Evolutionary conservation across 2,113 vertebrate species (phyloP), one percentile per base, ranked within the genome.

Genomic region (Hypomesus transpacificus): DNA sequence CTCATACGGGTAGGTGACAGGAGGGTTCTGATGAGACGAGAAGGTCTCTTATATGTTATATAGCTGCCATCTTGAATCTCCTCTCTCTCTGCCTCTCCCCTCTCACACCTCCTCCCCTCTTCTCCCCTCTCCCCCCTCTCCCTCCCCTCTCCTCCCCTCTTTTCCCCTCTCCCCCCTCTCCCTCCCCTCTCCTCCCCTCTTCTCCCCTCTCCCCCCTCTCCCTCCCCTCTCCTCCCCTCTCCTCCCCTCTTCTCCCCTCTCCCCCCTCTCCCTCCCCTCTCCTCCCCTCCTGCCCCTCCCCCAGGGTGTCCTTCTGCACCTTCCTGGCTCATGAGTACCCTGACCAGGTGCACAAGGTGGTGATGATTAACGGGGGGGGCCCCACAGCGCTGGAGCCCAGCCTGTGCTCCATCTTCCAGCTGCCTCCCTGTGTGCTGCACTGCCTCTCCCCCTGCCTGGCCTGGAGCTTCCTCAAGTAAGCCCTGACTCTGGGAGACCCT

Each of bases 401-500:
- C 82, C 91, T 99, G 31, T 99, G 96, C 88, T 99, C 97, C 74
- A 94, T 98, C 89, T 99, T 99, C 90, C 97, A 96, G 90, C 93
- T 99, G 79, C 97, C 96, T 6, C 93, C 96, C 1, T 98, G 96
- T 0, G 86, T 98, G 54, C 92, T 98, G 70, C 96, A 94, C 88
- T 98, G 96, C 84, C 90, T 99, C 73, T 95, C 96, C 0, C 96
- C 96, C 1, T 99, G 96, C 70, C 91, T 99, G 84, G 95, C 96
- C 50, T 98, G 97, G 97, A 98, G 96, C 88, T 99, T 99, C 87
- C 95, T 99, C 85, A 99, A 98, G 97, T 99, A 91, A 93, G 94
- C 80, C 2, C 14, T 22, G 11, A 14, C 39, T 26, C 5, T 46
- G 39, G 4, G 39, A 46, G 39, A 46, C 39, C 39, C 39, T 46